Percentiles rank a stretch among this genome's conserved stretches.
Evolutionary conservation across 2,113 vertebrate species (phyloP).

Genomic region (Bombycilla garrulus): DNA sequence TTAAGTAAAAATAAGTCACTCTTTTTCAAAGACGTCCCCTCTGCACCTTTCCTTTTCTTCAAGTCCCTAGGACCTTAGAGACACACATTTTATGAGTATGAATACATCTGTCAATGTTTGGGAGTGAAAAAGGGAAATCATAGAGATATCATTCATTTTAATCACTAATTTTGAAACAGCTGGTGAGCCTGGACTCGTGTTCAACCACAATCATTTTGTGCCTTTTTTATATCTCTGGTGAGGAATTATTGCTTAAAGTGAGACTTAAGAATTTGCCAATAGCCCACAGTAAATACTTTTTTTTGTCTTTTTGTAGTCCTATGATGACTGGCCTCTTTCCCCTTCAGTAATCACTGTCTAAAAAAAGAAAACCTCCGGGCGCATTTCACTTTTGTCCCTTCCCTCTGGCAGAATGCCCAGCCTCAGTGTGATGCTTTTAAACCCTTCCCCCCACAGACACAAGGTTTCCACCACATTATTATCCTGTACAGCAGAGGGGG

Average conservation of each 20-base stretch:
- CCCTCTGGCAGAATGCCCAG: slow-evolving; percentile 61
- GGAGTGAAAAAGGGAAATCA: neutral
- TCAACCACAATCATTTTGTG: neutral
- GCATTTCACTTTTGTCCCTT: slow-evolving; percentile 65
- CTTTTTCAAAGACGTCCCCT: slow-evolving; percentile 11
- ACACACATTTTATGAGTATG: neutral
- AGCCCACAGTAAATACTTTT: slow-evolving; percentile 50
- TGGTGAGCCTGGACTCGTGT: neutral
- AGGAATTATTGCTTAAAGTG: slow-evolving; percentile 42
- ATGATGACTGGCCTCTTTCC: slow-evolving; percentile 49
- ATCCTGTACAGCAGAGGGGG: neutral
- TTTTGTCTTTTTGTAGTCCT: slow-evolving; percentile 33
- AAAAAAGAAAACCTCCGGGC: slow-evolving; percentile 67
- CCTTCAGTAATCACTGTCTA: slow-evolving; percentile 56
- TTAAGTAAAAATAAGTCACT: slow-evolving; percentile 25
- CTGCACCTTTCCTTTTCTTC: neutral
- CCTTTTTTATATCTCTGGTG: neutral
- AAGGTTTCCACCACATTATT: slow-evolving; percentile 32
- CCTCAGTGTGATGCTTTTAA: slow-evolving; percentile 66
- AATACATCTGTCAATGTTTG: neutral
- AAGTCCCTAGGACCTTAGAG: neutral
- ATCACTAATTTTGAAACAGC: slow-evolving; percentile 33
- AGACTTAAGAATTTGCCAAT: slow-evolving; percentile 50
- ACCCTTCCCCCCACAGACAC: slow-evolving; percentile 31
- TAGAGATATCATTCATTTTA: neutral